Base-by-base conservation (phyloP, 2,888 invertebrate genomes). In the Drosophila aldrichi region DNA sequence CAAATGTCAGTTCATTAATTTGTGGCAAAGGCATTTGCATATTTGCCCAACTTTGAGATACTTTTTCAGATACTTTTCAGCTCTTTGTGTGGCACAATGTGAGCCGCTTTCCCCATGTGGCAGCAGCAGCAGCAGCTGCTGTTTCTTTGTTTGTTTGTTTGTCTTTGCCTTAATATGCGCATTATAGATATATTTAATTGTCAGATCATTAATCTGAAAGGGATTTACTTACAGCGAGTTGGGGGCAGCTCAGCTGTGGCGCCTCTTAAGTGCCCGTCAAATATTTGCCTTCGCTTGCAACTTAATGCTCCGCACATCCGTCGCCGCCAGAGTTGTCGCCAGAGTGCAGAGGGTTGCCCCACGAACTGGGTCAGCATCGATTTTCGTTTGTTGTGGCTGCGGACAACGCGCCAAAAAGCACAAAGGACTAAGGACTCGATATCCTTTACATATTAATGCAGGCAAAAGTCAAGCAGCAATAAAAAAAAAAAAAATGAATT, bases 341-440 rank as follows among this genome's bases (percentile, higher is more conserved):
- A 1, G 16, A 14, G 16, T 6, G 3, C 3, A 6, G 36, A 38
- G 51, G 49, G 36, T 18, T 54, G 68, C 32, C 64, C 3, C 52
- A 57, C 82, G 59, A 86, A 90, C 86, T 86, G 88, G 86, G 86
- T 86, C 86, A 90, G 63, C 90, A 86, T 86, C 86, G 89, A 90
- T 89, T 90, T 89, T 86, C 69, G 88, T 89, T 89, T 88, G 83
- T 87, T 71, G 76, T 59, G 65, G 59, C 44, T 25, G 25, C 0
- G 25, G 6, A 5, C 6, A 25, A 66, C 48, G 55, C 79, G 63
- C 67, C 61, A 54, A 65, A 65, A 68, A 51, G 55, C 18, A 18
- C 54, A 8, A 18, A 20, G 43, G 32, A 29, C 54, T 14, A 29
- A 25, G 48, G 20, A 58, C 48, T 20, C 34, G 62, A 49, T 41